Conservation (phyloP, 2,888 invertebrate genomes). For the Agonopterix subpropinquella region DNA sequence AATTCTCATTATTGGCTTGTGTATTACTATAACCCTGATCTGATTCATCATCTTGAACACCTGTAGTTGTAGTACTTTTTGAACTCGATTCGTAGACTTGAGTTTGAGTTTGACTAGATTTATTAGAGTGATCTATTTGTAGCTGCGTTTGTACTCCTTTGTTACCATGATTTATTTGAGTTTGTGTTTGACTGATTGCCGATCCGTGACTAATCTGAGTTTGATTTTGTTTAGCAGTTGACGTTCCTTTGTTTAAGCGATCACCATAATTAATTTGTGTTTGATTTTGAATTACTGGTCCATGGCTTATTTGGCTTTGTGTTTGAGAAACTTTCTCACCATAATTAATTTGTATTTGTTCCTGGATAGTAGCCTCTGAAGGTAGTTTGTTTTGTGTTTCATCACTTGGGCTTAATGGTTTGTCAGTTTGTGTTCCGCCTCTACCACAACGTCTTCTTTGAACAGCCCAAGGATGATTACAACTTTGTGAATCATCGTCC, state of each 20-base stretch:
- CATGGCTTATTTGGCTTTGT: constrained; percentile 39
- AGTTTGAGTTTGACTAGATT: constrained; percentile 38
- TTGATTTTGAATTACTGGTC: constrained; percentile 35
- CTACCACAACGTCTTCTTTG: constrained; percentile 53
- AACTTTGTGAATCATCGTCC: constrained; percentile 82
- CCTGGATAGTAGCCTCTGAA: constrained; percentile 21
- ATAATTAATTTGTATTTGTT: constrained; percentile 36
- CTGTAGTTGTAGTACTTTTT: constrained; percentile 14
- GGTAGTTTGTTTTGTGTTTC: constrained; percentile 9
- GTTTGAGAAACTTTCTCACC: constrained; percentile 34
- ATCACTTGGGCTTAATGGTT: constrained; percentile 1
- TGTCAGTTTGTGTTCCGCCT: constrained; percentile 19
- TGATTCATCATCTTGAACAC: background rate
- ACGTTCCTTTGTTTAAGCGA: constrained; percentile 10
- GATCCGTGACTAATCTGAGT: constrained; percentile 35
- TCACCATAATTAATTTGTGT: constrained; percentile 40
- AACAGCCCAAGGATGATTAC: constrained; percentile 82
- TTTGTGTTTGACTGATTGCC: constrained; percentile 40
- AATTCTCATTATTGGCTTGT: background rate
- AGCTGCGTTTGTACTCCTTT: constrained; percentile 40
- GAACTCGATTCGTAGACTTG: constrained; percentile 27
- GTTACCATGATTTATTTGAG: constrained; percentile 36
- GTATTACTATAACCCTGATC: constrained; percentile 1
- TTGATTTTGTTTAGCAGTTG: constrained; percentile 32
- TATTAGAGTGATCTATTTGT: constrained; percentile 40